Percentiles rank a stretch among this genome's conserved stretches.
These are phyloP conservation scores for Meganola albula DNA, from an alignment of 2,888 invertebrate genomes.

Conservation along the genomic window DNA sequence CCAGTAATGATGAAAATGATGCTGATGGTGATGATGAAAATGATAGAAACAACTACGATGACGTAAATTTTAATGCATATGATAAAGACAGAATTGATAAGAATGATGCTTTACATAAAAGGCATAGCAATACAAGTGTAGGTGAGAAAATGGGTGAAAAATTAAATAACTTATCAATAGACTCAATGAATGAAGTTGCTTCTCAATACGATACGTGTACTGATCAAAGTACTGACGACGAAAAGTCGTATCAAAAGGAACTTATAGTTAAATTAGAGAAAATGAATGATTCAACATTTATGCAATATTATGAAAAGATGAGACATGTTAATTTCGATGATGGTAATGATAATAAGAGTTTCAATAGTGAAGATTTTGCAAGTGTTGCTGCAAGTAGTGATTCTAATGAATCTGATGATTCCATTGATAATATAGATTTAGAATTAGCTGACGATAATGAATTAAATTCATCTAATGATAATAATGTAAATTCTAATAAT, in stretches of 20 bases:
- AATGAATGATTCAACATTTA: constrained; percentile 47
- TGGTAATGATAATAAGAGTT: constrained; percentile 10
- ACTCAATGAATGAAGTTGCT: constrained; percentile 28
- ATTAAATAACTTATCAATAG: constrained; percentile 4
- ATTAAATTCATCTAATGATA: constrained; percentile 19
- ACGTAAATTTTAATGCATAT: too few species aligned
- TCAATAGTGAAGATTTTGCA: background rate
- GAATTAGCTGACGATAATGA: constrained; percentile 22
- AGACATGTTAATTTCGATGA: constrained; percentile 14
- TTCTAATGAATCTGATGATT: background rate
- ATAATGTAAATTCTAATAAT: constrained; percentile 19
- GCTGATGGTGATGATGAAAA: too few species aligned
- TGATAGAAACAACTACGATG: too few species aligned
- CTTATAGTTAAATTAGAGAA: constrained; percentile 43
- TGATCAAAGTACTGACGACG: constrained; percentile 31
- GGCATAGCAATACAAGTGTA: too few species aligned
- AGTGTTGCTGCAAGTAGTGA: constrained; percentile 20
- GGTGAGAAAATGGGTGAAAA: too few species aligned
- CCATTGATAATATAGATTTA: background rate
- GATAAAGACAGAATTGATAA: too few species aligned
- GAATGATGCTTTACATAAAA: too few species aligned
- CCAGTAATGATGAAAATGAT: too few species aligned
- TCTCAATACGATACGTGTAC: constrained; percentile 60
- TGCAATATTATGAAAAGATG: constrained; percentile 42
- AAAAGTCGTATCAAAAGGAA: constrained; percentile 21